Conservation (phyloP, 2,888 invertebrate genomes). For the Drosophila mayaguana region DNA sequence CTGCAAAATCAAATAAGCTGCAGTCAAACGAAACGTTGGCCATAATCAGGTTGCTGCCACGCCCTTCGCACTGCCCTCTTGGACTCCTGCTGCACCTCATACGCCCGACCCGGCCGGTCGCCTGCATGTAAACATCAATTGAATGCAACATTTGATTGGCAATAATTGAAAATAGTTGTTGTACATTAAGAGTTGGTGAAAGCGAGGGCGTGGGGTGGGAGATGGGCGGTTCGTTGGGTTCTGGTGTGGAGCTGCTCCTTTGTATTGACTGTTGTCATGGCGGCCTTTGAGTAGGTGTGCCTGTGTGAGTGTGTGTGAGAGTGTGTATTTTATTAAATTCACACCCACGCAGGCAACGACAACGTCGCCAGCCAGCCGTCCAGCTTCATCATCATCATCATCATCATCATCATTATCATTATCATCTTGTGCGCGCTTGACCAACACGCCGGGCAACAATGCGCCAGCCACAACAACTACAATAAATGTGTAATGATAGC, state of each 20-base stretch:
- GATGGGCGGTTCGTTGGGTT: neutral
- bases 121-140: constrained; percentile 80
- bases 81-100: neutral
- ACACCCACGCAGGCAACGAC: constrained; percentile 64
- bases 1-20: constrained; percentile 56
- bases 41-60: constrained; percentile 69
- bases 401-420: constrained; percentile 31
- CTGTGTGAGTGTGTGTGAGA: constrained; percentile 25
- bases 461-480: constrained; percentile 57
- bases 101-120: neutral
- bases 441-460: constrained; percentile 58
- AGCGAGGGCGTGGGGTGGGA: neutral
- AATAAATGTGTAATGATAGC: constrained; percentile 77
- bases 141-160: constrained; percentile 84
- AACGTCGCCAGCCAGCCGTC: constrained; percentile 19
- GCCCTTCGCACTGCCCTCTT: neutral
- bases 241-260: constrained; percentile 29
- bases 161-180: constrained; percentile 84
- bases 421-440: constrained; percentile 65
- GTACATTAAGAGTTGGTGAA: constrained; percentile 63
- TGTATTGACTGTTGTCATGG: constrained; percentile 74
- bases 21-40: constrained; percentile 53
- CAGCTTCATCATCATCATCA: constrained; percentile 36
- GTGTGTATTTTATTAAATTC: constrained; percentile 77
- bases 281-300: constrained; percentile 52